Evolutionary conservation across 2,888 invertebrate genomes (phyloP).

Genomic region (Eucera pruinosa): DNA sequence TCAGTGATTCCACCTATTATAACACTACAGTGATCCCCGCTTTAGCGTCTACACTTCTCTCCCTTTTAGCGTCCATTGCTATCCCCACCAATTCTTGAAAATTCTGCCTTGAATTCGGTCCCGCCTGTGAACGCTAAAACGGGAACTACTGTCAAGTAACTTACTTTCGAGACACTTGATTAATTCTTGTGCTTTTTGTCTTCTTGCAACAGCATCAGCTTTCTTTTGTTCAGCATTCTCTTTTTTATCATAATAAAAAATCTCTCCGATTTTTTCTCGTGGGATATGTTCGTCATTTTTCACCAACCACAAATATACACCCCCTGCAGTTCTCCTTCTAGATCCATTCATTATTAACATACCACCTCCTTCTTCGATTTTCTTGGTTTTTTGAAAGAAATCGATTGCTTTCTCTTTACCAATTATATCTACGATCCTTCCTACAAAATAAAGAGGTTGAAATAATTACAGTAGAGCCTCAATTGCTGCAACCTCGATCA

Average conservation of each 20-base stretch:
- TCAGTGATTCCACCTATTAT: too few species aligned
- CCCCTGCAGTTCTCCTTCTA: constrained; percentile 94
- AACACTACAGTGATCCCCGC: too few species aligned
- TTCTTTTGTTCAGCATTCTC: constrained; percentile 86
- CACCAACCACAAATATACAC: constrained; percentile 93
- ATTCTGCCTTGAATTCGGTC: too few species aligned
- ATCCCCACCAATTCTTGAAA: too few species aligned
- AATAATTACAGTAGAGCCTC: too few species aligned
- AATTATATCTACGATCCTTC: constrained; percentile 88
- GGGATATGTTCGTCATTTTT: constrained; percentile 89
- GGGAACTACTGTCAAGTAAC: constrained; percentile 27
- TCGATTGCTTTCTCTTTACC: constrained; percentile 91
- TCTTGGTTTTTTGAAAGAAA: constrained; percentile 92
- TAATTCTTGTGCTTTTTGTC: constrained; percentile 88
- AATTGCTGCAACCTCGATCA: too few species aligned
- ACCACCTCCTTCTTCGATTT: constrained; percentile 93
- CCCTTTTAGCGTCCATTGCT: too few species aligned
- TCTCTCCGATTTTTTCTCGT: constrained; percentile 88
- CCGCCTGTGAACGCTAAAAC: too few species aligned
- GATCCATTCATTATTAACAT: constrained; percentile 93
- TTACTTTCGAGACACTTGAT: constrained; percentile 83
- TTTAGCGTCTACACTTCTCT: too few species aligned
- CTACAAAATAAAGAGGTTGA: constrained; percentile 83
- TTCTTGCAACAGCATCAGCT: constrained; percentile 85
- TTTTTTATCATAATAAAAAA: constrained; percentile 89